A percentile compares a stretch with the other conserved stretches of the same genome.
Conservation (phyloP, 2,888 invertebrate genomes). For the Anoncus sp. region DNA sequence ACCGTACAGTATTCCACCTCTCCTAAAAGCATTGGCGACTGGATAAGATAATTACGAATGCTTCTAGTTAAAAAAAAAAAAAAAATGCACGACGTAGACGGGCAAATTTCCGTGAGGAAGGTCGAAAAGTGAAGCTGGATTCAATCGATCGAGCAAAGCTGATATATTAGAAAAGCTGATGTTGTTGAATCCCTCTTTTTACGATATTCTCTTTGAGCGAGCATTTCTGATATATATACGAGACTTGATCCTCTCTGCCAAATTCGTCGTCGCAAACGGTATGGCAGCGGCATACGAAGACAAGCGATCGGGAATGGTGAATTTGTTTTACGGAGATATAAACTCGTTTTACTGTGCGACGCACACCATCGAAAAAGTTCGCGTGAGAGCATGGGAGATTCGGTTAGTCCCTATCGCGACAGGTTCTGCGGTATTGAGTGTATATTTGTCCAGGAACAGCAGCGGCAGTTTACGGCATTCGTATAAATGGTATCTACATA, state of each 20-base stretch:
- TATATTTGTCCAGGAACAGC: too few species aligned
- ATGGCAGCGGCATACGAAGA: conserved; percentile 9
- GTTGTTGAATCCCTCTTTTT: background rate
- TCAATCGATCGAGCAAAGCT: background rate
- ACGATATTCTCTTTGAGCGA: conserved; percentile 36
- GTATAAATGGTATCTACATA: too few species aligned
- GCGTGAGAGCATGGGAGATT: conserved; percentile 3
- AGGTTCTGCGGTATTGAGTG: too few species aligned
- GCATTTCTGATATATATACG: conserved; percentile 16
- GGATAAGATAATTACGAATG: background rate
- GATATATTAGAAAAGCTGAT: conserved; percentile 17
- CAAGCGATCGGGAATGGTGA: conserved; percentile 30
- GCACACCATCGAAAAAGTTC: conserved; percentile 30
- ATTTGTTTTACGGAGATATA: conserved; percentile 29
- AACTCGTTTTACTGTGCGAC: conserved; percentile 40
- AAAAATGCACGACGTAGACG: conserved; percentile 6
- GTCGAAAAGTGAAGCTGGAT: background rate
- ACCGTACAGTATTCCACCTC: background rate
- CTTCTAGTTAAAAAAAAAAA: background rate
- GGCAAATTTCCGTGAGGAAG: background rate
- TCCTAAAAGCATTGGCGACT: background rate
- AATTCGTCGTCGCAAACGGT: conserved; percentile 12
- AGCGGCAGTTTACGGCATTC: too few species aligned
- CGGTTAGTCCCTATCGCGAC: too few species aligned
- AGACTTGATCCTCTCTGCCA: conserved; percentile 37